These are phyloP conservation scores for Craterocephalus amniculus DNA, from an alignment of 2,797 vertebrate genomes.

Conservation along the genomic window DNA sequence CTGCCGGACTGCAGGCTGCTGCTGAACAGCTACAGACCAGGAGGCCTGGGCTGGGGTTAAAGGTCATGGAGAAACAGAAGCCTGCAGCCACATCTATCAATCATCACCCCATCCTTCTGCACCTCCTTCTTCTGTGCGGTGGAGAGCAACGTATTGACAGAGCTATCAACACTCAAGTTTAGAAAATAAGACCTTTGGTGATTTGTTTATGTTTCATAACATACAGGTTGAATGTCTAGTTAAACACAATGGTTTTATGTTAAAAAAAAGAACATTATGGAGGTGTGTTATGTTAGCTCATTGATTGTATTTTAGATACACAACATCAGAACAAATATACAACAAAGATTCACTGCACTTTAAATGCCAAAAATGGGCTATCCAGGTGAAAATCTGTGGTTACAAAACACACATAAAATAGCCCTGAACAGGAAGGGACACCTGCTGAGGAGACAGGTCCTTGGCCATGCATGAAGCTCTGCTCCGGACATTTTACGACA, in stretches of 20 bases:
- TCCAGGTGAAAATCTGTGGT: rapidly evolving
- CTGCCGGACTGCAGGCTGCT: conserved; percentile 14
- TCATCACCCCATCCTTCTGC: conserved; percentile 64
- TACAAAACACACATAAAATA: neutral
- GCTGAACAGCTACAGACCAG: conserved; percentile 27
- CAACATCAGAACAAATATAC: neutral
- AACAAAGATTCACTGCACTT: neutral
- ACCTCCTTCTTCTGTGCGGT: conserved; percentile 40
- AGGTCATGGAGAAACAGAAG: conserved; percentile 69
- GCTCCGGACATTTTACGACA: too few relatives aligned
- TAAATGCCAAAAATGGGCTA: neutral
- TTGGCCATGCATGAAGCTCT: too few relatives aligned
- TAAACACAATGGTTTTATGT: neutral
- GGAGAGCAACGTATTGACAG: conserved; percentile 33
- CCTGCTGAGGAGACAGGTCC: too few relatives aligned
- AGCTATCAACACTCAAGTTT: conserved; percentile 37
- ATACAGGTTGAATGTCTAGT: neutral
- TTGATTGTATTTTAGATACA: neutral
- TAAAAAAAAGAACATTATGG: neutral
- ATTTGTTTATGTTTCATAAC: conserved; percentile 3
- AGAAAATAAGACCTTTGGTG: neutral
- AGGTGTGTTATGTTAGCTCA: neutral
- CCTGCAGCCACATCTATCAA: conserved; percentile 52
- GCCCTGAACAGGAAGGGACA: neutral
- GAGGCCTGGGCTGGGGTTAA: conserved; percentile 44